Base-by-base conservation (phyloP, 2,113 vertebrate species). In the Strigops habroptila region DNA sequence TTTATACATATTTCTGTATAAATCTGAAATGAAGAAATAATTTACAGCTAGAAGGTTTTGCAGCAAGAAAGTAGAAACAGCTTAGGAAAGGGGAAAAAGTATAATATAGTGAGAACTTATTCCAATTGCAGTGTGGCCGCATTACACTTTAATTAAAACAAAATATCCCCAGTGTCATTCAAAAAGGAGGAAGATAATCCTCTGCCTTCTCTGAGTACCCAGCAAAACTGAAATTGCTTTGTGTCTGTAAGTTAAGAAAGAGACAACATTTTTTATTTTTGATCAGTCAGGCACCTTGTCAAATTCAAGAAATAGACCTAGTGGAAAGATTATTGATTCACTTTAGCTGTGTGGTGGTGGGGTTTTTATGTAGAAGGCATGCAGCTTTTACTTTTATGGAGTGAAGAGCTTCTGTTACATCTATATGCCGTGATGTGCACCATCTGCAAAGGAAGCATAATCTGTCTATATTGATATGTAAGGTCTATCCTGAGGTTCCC, bases 1-100 rank as follows among this genome's bases (percentile, higher is more conserved):
- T 96, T 97, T 97, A 90, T 88, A 95, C 35, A 49, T 96, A 95
- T 93, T 95, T 95, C 92, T 93, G 67, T 95, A 80, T 94, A 81
- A 96, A 94, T 97, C 81, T 91, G 90, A 95, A 96, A 93, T 81
- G 57, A 77, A 81, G 82, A 75, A 95, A 91, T 87, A 88, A 94
- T 94, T 94, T 96, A 85, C 78, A 96, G 88, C 75, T 93, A 43
- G 64, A 96, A 98, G 65, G 86, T 91, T 86, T 97, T 91, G 62
- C 64, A 89, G 71, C 4, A 4, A 93, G 91, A 88, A 62, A 92
- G 41, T 35, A 94, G 59, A 79, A 97, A 81, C 13, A 24, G 48
- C 73, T 96, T 90, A 46, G 30, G 51, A 93, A 88, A 95, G 16
- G 39, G 18, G 25, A 9, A 23, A 91, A 92, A 67, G 7, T 57